Conservation (phyloP, 1,140 invertebrate species). For the Drosophila sulfurigaster region DNA sequence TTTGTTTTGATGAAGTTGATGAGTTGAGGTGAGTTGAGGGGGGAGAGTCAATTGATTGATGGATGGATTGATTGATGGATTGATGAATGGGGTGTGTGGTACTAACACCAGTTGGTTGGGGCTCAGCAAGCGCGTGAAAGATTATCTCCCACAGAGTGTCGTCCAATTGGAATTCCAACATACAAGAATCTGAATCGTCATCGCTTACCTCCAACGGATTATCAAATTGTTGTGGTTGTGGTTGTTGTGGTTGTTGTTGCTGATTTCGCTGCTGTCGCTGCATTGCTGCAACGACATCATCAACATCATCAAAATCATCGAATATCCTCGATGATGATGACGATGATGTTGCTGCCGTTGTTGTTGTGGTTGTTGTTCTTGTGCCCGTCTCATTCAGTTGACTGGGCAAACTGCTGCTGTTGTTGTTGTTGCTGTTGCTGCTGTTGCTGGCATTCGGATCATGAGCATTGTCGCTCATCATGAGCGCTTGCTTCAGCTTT, state of each 20-base stretch:
- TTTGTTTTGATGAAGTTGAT: no score
- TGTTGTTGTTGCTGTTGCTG: conserved; percentile 37
- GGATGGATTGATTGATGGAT: not conserved
- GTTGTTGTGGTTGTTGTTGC: no score
- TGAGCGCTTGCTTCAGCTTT: conserved; percentile 57
- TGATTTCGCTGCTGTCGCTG: conserved; percentile 18
- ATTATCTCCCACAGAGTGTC: conserved; percentile 31
- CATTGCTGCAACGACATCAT: conserved; percentile 4
- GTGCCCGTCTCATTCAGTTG: conserved; percentile 47
- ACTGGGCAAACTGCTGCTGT: conserved; percentile 54
- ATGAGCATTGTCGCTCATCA: conserved; percentile 26
- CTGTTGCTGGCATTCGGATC: conserved; percentile 29
- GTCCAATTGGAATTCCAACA: conserved; percentile 46
- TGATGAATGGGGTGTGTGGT: no score
- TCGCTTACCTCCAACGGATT: conserved; percentile 60
- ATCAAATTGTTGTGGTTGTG: conserved; percentile 34
- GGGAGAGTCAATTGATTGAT: not conserved
- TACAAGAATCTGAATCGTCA: not conserved
- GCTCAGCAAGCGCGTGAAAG: not conserved
- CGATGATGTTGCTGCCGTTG: conserved; percentile 41
- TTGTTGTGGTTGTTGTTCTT: not conserved
- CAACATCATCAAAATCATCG: conserved; percentile 20
- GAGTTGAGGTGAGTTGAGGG: no score
- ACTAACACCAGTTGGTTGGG: not conserved
- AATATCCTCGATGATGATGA: conserved; percentile 29